phyloP scores from a whole-genome alignment of 23 tunicate genomes.

The Halocynthia aurantium region DNA sequence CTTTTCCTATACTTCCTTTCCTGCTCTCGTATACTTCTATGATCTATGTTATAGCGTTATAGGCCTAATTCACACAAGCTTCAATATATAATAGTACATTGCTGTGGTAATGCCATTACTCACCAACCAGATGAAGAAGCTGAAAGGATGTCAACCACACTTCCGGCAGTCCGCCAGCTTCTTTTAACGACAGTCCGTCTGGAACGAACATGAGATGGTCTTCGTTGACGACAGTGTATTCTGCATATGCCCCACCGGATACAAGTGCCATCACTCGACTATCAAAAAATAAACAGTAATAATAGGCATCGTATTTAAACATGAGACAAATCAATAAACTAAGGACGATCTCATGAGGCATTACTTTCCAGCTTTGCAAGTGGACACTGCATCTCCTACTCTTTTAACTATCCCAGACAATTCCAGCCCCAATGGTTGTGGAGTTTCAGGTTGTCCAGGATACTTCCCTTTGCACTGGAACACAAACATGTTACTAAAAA shows the following conservation, averaged over 20 bases:
- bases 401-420: slow-evolving; percentile 65
- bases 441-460: slow-evolving; percentile 55
- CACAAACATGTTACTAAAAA: not conserved
- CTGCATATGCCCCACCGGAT: slow-evolving; percentile 90
- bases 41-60: too few relatives aligned
- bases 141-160: slow-evolving; percentile 96
- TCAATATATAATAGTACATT: too few relatives aligned
- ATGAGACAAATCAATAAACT: not conserved
- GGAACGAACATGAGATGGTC: slow-evolving; percentile 84
- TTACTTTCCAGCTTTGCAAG: slow-evolving; percentile 68
- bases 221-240: slow-evolving; percentile 62
- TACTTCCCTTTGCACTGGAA: slow-evolving; percentile 63
- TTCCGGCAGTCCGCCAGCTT: slow-evolving; percentile 92
- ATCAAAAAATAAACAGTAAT: not conserved
- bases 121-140: slow-evolving; percentile 76
- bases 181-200: slow-evolving; percentile 13
- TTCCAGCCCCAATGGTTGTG: slow-evolving; percentile 61
- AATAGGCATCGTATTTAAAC: too few relatives aligned
- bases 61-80: too few relatives aligned
- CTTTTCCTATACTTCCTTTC: too few relatives aligned
- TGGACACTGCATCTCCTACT: slow-evolving; percentile 28
- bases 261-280: slow-evolving; percentile 83
- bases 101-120: not conserved
- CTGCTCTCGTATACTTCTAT: too few relatives aligned
- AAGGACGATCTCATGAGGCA: not conserved